phyloP scores from a whole-genome alignment of 1,140 invertebrate species.

The Adoxophyes honmai region DNA sequence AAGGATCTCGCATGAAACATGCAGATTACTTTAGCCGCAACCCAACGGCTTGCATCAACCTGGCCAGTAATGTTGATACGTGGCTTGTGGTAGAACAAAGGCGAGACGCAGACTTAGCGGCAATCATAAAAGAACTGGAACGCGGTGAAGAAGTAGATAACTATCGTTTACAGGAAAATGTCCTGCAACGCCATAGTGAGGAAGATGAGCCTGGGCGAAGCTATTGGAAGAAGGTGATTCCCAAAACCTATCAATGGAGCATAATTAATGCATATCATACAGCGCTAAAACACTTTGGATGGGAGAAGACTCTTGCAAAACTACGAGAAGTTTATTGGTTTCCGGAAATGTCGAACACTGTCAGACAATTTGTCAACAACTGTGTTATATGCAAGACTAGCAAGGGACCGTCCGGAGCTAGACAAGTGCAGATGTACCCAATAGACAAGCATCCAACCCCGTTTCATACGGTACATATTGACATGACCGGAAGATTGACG shows the following conservation, averaged over 20 bases:
- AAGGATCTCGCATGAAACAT: conserved; percentile 16
- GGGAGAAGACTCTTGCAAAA: conserved; percentile 22
- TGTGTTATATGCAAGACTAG: conserved; percentile 18
- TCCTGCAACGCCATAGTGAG: background rate
- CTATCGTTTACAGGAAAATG: conserved; percentile 3
- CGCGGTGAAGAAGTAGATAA: conserved; percentile 8
- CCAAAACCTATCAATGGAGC: conserved; percentile 20
- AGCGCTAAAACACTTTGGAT: conserved; percentile 24
- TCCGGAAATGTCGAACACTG: conserved; percentile 8
- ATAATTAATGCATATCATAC: conserved; percentile 24
- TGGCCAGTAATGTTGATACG: conserved; percentile 16
- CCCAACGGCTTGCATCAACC: conserved; percentile 14
- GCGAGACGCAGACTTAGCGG: conserved; percentile 17
- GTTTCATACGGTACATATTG: conserved; percentile 15
- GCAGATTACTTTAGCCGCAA: conserved; percentile 17
- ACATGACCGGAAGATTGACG: conserved; percentile 13
- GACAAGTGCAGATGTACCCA: conserved; percentile 17
- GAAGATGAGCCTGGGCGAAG: conserved; percentile 5
- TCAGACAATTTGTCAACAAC: conserved; percentile 12
- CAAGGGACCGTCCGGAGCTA: conserved; percentile 7
- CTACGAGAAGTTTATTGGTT: conserved; percentile 16
- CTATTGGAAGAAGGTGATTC: conserved; percentile 14
- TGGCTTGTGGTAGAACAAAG: conserved; percentile 25
- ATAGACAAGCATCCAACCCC: conserved; percentile 14
- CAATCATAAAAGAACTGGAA: conserved; percentile 18